Evolutionary conservation across 2,113 vertebrate species (phyloP).

Genomic region (Monopterus albus): DNA sequence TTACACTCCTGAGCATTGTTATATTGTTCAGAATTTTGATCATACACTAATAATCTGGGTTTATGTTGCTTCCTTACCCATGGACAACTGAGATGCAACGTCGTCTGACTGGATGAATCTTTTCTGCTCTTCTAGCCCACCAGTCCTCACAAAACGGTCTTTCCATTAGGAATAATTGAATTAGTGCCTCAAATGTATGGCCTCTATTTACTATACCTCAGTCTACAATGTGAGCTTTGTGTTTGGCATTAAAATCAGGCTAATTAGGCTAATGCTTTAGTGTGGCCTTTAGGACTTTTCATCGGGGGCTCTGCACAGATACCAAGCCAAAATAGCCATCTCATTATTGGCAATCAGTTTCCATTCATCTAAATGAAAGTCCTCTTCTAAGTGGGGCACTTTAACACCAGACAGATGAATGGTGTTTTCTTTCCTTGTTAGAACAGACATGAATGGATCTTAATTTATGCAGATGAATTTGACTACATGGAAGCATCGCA

Average conservation of each 20-base stretch:
- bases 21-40: no score
- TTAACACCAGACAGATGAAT: neutral
- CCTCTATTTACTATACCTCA: slow-evolving; percentile 22
- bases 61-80: no score
- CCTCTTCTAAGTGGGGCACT: neutral
- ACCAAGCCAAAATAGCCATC: slow-evolving; percentile 53
- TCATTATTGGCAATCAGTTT: slow-evolving; percentile 33
- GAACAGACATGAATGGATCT: neutral
- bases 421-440: slow-evolving; percentile 1
- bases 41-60: no score
- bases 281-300: slow-evolving; percentile 48
- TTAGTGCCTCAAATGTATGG: slow-evolving; percentile 35
- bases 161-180: slow-evolving; percentile 49
- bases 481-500: no score
- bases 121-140: neutral
- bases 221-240: slow-evolving; percentile 30
- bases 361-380: slow-evolving; percentile 34
- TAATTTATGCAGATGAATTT: neutral
- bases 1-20: no score
- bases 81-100: no score
- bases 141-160: slow-evolving; percentile 3
- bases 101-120: no score
- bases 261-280: slow-evolving; percentile 52
- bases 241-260: slow-evolving; percentile 24
- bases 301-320: slow-evolving; percentile 8